Evolutionary conservation across 1,140 invertebrate genomes (phyloP).

Genomic region (Zaprionus africanus): DNA sequence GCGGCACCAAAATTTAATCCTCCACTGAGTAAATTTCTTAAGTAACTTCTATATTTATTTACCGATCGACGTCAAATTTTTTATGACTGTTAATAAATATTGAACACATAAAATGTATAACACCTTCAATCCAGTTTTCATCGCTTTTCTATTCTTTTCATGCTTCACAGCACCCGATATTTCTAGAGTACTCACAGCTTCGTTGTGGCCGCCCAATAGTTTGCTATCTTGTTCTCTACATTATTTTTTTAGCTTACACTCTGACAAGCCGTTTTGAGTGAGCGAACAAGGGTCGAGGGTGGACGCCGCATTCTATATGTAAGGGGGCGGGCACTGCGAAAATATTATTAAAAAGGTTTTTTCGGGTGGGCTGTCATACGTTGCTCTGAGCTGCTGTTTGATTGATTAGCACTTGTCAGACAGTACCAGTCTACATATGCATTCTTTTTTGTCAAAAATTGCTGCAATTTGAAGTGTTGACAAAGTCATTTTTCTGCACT

Average conservation of each 20-base stretch:
- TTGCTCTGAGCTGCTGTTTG: conserved; percentile 52
- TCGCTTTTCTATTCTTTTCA: not conserved
- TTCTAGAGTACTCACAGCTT: conserved; percentile 7
- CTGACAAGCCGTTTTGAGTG: conserved; percentile 59
- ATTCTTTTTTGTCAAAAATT: conserved; percentile 41
- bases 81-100: too few relatives aligned
- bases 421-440: conserved; percentile 42
- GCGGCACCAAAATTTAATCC: too few relatives aligned
- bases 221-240: conserved; percentile 27
- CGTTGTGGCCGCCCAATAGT: not conserved
- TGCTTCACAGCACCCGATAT: not conserved
- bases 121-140: too few relatives aligned
- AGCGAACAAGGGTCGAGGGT: conserved; percentile 41
- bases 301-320: conserved; percentile 6
- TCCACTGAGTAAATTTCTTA: too few relatives aligned
- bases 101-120: too few relatives aligned
- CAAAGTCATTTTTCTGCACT: conserved; percentile 51
- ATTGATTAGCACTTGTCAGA: conserved; percentile 79
- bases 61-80: too few relatives aligned
- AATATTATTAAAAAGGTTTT: conserved; percentile 82
- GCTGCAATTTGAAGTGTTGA: conserved; percentile 58
- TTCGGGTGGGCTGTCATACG: conserved; percentile 60
- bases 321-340: conserved; percentile 4
- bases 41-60: too few relatives aligned
- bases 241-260: conserved; percentile 45